These are phyloP conservation scores for Eudorcas thomsonii DNA, from an alignment of 2,113 vertebrate species.

Conservation along the genomic window DNA sequence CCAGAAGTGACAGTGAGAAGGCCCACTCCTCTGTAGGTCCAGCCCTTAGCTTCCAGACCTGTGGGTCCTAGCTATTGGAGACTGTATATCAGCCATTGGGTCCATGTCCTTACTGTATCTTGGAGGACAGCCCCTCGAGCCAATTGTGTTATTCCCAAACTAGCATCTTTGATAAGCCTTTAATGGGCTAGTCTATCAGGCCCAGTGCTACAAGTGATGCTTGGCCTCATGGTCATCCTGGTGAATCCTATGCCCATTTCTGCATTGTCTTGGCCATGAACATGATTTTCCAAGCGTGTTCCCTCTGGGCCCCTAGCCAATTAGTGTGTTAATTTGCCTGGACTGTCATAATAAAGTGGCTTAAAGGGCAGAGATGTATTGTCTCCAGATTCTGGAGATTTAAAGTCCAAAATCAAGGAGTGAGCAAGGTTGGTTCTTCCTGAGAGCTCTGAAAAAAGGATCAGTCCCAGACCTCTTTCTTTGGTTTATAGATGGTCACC, in stretches of 20 bases:
- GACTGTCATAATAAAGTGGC: neutral
- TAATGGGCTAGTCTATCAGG: neutral
- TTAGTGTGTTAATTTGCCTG: neutral
- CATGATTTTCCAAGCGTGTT: neutral
- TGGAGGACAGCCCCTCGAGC: neutral
- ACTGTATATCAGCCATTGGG: neutral
- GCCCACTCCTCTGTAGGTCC: neutral
- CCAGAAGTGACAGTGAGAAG: neutral
- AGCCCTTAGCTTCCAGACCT: neutral
- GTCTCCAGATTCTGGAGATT: neutral
- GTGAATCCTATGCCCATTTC: neutral
- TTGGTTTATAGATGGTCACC: neutral
- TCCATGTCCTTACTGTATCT: neutral
- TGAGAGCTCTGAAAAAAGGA: neutral
- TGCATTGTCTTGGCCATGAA: neutral
- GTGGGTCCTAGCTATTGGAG: neutral
- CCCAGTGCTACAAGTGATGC: neutral
- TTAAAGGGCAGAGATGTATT: neutral
- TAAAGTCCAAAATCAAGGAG: neutral
- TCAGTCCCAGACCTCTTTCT: neutral
- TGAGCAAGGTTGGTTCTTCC: neutral
- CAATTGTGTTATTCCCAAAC: neutral
- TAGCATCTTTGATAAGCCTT: neutral
- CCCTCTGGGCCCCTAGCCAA: neutral
- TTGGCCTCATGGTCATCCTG: neutral